Percentiles rank a stretch among this genome's conserved stretches.
These are phyloP conservation scores for Drosophila incognita DNA, from an alignment of 2,888 invertebrate species.

Conservation along the genomic window DNA sequence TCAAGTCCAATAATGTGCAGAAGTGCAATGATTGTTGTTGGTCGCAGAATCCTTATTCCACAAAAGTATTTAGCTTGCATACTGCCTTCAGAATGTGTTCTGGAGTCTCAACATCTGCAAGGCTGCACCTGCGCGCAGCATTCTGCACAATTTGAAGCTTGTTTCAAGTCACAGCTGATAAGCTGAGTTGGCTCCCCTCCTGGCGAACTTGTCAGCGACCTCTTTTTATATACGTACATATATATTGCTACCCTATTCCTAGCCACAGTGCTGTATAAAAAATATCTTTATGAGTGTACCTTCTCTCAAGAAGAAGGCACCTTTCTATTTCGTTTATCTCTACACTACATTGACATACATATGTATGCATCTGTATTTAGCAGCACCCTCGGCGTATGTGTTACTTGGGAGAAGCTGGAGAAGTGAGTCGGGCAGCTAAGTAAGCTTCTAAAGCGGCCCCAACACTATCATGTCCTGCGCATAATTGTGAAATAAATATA, in stretches of 20 bases:
- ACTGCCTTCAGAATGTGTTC: too few relatives aligned
- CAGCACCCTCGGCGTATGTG: constrained; percentile 33
- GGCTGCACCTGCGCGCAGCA: not conserved
- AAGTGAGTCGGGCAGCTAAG: not conserved
- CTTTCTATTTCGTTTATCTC: not conserved
- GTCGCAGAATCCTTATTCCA: too few relatives aligned
- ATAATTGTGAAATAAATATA: constrained; percentile 78
- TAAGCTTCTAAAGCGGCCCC: not conserved
- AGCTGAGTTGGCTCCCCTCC: not conserved
- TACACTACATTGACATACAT: not conserved
- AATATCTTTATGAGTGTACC: not conserved
- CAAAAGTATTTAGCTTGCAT: too few relatives aligned
- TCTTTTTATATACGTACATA: not conserved
- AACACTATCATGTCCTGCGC: constrained; percentile 57
- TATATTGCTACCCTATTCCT: not conserved
- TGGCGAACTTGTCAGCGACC: not conserved
- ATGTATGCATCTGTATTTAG: not conserved
- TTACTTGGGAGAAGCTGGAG: constrained; percentile 9
- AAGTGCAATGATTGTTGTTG: too few relatives aligned
- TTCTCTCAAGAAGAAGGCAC: not conserved
- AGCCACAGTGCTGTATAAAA: not conserved
- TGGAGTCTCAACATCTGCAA: not conserved
- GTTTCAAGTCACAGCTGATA: not conserved
- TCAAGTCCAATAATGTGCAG: too few relatives aligned
- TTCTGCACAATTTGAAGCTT: not conserved